A percentile compares a stretch with the other conserved stretches of the same genome.
phyloP scores from a whole-genome alignment of 2,888 invertebrate genomes.

The Ormyrus pomaceus region DNA sequence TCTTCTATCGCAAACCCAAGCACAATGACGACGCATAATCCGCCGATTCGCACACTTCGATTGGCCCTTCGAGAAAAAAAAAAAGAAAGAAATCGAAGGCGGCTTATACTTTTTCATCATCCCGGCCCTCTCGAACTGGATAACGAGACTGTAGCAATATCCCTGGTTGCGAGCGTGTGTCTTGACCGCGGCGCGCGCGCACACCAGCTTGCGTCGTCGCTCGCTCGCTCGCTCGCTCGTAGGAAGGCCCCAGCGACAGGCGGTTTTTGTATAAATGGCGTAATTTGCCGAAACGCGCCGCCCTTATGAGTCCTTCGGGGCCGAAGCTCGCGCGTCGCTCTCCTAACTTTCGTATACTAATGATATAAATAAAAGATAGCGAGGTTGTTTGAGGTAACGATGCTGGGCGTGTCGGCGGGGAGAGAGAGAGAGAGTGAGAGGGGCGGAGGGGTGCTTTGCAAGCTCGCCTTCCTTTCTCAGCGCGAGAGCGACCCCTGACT shows the following conservation, averaged over 20 bases:
- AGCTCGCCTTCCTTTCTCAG: too few relatives aligned
- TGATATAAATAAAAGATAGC: constrained; percentile 71
- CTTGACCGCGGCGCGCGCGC: background rate
- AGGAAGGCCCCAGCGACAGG: constrained; percentile 25
- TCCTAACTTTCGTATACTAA: constrained; percentile 62
- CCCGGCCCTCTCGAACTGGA: constrained; percentile 23
- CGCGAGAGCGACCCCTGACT: too few relatives aligned
- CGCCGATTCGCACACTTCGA: background rate
- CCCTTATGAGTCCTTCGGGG: constrained; percentile 65
- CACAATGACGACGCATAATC: constrained; percentile 2
- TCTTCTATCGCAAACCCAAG: background rate
- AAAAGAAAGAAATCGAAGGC: too few relatives aligned
- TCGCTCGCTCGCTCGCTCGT: constrained; percentile 5
- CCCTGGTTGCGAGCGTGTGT: constrained; percentile 28
- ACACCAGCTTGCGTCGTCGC: background rate
- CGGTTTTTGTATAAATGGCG: constrained; percentile 63
- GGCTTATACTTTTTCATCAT: too few relatives aligned
- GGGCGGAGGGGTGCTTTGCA: too few relatives aligned
- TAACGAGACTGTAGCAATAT: constrained; percentile 39
- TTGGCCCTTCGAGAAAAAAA: constrained; percentile 5
- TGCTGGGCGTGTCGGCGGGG: constrained; percentile 58
- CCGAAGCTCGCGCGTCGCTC: constrained; percentile 55
- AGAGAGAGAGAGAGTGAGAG: constrained; percentile 13
- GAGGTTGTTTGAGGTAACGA: constrained; percentile 66
- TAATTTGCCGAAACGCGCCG: constrained; percentile 61